These are phyloP conservation scores for Ceyx cyanopectus DNA, from an alignment of 2,113 vertebrate species.

Conservation along the genomic window DNA sequence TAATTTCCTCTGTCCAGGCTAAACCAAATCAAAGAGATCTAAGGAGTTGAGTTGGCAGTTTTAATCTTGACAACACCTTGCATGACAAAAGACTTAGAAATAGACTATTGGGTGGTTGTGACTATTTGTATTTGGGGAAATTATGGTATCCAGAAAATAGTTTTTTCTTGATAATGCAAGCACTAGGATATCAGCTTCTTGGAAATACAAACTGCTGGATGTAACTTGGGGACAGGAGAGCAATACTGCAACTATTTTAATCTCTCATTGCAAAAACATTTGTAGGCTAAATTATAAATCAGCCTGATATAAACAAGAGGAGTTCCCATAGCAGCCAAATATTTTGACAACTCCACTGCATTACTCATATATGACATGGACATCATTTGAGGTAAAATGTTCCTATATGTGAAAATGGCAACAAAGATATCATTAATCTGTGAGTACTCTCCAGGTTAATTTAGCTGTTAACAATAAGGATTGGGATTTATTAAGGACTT, in stretches of 20 bases:
- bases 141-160: not conserved
- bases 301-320: constrained; percentile 27
- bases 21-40: not conserved
- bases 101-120: not conserved
- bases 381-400: constrained; percentile 26
- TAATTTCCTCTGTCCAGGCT: not conserved
- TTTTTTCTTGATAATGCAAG: not conserved
- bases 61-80: not conserved
- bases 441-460: not conserved
- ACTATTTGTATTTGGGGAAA: not conserved
- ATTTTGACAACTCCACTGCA: constrained; percentile 29
- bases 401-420: not conserved
- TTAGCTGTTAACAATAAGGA: not conserved
- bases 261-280: constrained; percentile 45
- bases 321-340: constrained; percentile 56
- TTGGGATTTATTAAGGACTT: not conserved
- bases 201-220: not conserved
- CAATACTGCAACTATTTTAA: constrained; percentile 33
- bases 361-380: not conserved
- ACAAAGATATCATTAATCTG: not conserved
- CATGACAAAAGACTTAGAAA: not conserved
- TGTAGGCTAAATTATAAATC: constrained; percentile 43
- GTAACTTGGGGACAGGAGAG: not conserved
- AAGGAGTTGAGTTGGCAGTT: not conserved
- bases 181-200: not conserved